Conservation (phyloP, 2,113 vertebrate genomes). For the Mirounga angustirostris region DNA sequence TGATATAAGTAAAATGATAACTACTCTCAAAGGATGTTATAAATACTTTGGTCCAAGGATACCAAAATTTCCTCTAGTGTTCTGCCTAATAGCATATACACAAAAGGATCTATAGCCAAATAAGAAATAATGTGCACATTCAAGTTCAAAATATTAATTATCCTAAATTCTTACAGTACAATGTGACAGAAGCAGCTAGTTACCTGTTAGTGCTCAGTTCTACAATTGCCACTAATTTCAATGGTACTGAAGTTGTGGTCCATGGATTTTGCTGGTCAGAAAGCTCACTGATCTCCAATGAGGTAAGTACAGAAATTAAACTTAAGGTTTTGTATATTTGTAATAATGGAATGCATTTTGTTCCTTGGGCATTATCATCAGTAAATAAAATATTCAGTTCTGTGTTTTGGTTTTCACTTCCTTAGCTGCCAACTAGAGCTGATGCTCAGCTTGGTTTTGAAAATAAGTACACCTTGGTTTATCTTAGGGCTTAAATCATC, state of each 20-base stretch:
- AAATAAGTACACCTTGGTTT: neutral
- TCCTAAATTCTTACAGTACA: neutral
- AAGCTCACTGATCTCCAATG: neutral
- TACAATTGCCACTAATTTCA: neutral
- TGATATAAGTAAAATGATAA: neutral
- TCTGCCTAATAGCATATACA: neutral
- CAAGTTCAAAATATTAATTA: conserved; percentile 13
- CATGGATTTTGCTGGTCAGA: neutral
- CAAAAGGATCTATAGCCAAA: neutral
- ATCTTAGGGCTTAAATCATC: neutral
- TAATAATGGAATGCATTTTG: neutral
- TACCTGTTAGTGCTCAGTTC: neutral
- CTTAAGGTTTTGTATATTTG: neutral
- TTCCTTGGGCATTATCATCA: neutral
- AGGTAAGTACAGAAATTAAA: neutral
- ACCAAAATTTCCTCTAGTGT: neutral
- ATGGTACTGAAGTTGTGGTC: neutral
- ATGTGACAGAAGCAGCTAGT: neutral
- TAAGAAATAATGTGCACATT: neutral
- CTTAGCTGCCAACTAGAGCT: neutral
- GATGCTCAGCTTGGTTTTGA: neutral
- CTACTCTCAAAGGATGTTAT: neutral
- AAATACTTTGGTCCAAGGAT: neutral
- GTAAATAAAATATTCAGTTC: neutral
- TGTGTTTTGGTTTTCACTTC: neutral